Conservation (phyloP, 2,888 invertebrate species). For the Caenorhabditis sp. region DNA sequence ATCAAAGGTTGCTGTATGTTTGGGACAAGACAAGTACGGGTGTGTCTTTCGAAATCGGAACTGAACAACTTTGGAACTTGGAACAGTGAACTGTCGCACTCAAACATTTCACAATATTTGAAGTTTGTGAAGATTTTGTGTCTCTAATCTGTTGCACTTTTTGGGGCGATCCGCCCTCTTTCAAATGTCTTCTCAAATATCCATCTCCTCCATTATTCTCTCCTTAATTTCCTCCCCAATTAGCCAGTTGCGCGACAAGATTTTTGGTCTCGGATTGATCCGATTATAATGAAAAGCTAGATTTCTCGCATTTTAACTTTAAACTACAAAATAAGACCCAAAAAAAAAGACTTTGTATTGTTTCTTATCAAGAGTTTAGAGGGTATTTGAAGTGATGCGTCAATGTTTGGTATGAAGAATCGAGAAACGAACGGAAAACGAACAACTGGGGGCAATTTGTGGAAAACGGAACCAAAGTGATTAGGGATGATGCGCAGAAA, state of each 20-base stretch:
- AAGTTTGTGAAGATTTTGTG: too few species aligned
- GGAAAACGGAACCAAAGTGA: background rate
- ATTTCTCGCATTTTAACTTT: background rate
- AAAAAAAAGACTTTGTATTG: constrained; percentile 7
- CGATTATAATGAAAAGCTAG: constrained; percentile 28
- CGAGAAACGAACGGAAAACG: background rate
- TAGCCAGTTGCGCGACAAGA: constrained; percentile 31
- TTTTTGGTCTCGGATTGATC: constrained; percentile 17
- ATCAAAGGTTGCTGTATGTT: constrained; percentile 27
- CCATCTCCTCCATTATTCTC: constrained; percentile 33
- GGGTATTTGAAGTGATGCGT: background rate
- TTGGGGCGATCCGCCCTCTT: background rate
- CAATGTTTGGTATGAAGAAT: too few species aligned
- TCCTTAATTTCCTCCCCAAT: constrained; percentile 32
- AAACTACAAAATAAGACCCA: background rate
- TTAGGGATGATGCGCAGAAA: background rate
- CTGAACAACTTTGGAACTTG: background rate
- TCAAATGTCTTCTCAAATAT: constrained; percentile 58
- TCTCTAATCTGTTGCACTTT: constrained; percentile 31
- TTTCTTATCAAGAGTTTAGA: constrained; percentile 14
- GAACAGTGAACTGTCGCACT: background rate
- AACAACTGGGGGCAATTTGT: background rate
- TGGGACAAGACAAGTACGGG: background rate
- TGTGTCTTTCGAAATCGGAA: constrained; percentile 7
- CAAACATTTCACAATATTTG: background rate